These are phyloP conservation scores for Chelonia mydas DNA, from an alignment of 2,797 vertebrate genomes.

Conservation along the genomic window DNA sequence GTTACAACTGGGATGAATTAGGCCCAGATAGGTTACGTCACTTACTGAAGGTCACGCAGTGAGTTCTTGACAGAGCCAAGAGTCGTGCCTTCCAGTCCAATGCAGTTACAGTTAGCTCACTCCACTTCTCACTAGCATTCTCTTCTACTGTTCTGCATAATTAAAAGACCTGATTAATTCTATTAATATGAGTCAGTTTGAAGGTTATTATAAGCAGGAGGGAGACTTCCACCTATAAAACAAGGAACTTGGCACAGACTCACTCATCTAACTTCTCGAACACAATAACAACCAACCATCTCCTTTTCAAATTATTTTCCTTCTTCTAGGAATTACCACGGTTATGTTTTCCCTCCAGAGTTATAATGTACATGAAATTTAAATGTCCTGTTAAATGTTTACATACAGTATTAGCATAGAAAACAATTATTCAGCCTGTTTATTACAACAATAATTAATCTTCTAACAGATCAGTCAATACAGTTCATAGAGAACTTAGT, in stretches of 20 bases:
- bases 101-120: neutral
- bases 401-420: neutral
- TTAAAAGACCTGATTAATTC: neutral
- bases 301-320: neutral
- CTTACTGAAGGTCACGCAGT: neutral
- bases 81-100: neutral
- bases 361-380: neutral
- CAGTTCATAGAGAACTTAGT: neutral
- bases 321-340: neutral
- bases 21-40: neutral
- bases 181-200: neutral
- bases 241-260: neutral
- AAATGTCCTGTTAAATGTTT: neutral
- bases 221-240: neutral
- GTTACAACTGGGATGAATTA: neutral
- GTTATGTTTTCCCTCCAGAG: neutral
- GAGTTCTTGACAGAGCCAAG: neutral
- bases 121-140: neutral
- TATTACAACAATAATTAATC: neutral
- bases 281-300: neutral
- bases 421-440: neutral
- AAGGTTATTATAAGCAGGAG: neutral
- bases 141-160: neutral
- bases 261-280: neutral
- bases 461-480: neutral